Base-by-base conservation (phyloP, 2,888 invertebrate genomes). In the Eupithecia pulchellata region DNA sequence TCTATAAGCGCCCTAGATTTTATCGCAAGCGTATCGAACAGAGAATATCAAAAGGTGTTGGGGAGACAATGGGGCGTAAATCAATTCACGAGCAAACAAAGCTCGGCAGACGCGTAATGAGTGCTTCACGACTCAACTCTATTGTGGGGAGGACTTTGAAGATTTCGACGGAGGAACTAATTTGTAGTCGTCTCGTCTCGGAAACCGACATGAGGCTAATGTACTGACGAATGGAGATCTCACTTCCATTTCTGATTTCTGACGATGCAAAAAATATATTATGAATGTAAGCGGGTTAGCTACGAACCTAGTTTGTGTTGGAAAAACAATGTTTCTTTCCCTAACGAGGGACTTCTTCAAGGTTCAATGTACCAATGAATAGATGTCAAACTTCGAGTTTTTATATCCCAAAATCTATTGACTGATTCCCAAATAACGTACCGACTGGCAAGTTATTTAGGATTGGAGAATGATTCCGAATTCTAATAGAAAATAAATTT, bases 21-120 rank as follows among this genome's bases (percentile, higher is more conserved):
- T 61, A 61, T 77, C 75, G 80, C 77, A 82, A 81, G 77, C 78
- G 82, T 80, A 81, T 82, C 81, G 80, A 81, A 82, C 81, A 79
- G 81, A 84, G 83, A 68, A 52, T 68, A 68, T 58, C 61, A 57
- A 47, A 85, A 70, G 74, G 77, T 73, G 78, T 74, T 73, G 75
- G 79, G 76, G 80, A 85, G 84, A 91, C 90, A 92, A 91, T 91
- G 81, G 88, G 78, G 81, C 84, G 86, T 89, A 90, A 92, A 92
- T 91, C 91, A 91, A 91, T 91, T 89, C 84, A 82, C 79, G 80
- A 80, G 42, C 81, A 84, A 87, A 90, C 88, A 91, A 90, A 89
- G 84, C 85, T 84, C 83, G 77, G 80, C 76, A 75, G 80, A 80
- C 80, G 78, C 81, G 83, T 86, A 86, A 86, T 86, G 85, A 86